Evolutionary conservation across 2,797 vertebrate genomes (phyloP), one percentile per base, ranked within the genome.

Genomic region (Mareca penelope): DNA sequence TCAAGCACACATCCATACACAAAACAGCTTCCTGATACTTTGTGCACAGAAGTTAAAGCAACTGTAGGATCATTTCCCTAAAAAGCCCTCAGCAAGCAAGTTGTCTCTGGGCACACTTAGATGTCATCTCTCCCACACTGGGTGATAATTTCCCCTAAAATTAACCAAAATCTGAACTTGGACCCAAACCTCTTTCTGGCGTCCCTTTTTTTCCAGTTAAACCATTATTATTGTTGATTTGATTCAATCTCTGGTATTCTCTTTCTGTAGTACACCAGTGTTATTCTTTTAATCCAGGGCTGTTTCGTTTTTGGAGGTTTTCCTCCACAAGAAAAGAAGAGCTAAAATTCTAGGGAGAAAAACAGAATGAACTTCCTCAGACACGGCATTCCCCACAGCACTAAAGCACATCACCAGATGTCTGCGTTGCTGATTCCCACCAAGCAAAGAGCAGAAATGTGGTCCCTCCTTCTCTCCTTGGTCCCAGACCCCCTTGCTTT

Each of bases 71-170:
- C 13, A 56, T 50, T 89, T 91, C 50, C 31, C 22, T 33, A 14
- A 85, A 71, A 48, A 44, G 6, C 2, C 5, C 15, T 10, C 19
- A 24, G 6, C 6, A 10, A 10, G 23, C 26, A 40, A 56, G 28
- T 24, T 14, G 8, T 46, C 7, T 15, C 48, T 83, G 67, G 42
- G 26, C 22, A 14, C 12, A 12, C 21, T 94, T 61, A 13, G 48
- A 24, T 23, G 15, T 21, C 59, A 14, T 40, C 2, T 0, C 39
- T 12, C 39, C 50, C 40, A 33, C 10, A 4, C 0, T 1, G 21
- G 17, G 16, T 28, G 60, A 5, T 4, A 3, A 22, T 26, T 61
- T 28, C 24, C 50, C 10, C 2, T 5, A 24, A 60, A 55, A 33
- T 61, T 28, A 57, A 31, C 10, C 40, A 73, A 85, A 64, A 71